These are phyloP conservation scores for Lithophane ornitopus DNA, from an alignment of 2,888 invertebrate genomes.

Conservation along the genomic window DNA sequence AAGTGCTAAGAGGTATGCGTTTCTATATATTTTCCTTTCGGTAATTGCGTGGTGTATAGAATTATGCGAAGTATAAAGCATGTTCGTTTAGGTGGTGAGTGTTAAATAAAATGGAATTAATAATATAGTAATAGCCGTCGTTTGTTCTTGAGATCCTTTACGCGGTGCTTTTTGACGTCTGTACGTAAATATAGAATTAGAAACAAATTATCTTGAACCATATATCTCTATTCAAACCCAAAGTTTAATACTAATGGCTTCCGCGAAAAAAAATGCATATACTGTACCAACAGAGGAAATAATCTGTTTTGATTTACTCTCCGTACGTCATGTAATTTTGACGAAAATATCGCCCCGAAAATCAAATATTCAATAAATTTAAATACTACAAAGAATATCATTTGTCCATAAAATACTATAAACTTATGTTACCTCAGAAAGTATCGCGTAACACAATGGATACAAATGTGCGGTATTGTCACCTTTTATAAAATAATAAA, in stretches of 20 bases:
- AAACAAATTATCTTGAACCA: conserved; percentile 38
- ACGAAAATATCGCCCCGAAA: conserved; percentile 13
- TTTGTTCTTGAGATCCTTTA: conserved; percentile 73
- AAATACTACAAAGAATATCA: not conserved
- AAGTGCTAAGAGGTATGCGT: conserved; percentile 68
- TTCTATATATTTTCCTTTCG: conserved; percentile 71
- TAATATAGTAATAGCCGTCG: conserved; percentile 81
- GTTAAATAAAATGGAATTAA: conserved; percentile 83
- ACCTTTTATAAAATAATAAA: conserved; percentile 77
- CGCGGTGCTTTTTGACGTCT: conserved; percentile 65
- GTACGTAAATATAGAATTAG: conserved; percentile 50
- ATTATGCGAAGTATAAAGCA: conserved; percentile 79
- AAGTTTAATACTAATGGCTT: conserved; percentile 58
- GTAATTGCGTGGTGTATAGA: conserved; percentile 83
- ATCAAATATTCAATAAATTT: conserved; percentile 6
- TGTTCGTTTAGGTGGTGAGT: conserved; percentile 85
- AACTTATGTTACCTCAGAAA: conserved; percentile 55
- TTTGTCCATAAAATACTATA: conserved; percentile 14
- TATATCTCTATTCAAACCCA: conserved; percentile 50
- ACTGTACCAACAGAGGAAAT: conserved; percentile 48
- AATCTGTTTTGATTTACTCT: conserved; percentile 43
- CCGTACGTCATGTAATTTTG: conserved; percentile 24
- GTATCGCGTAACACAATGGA: conserved; percentile 59
- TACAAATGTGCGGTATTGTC: conserved; percentile 73
- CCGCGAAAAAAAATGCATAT: conserved; percentile 52